Evolutionary conservation across 1,140 invertebrate genomes (phyloP).

Genomic region (Dendrolimus kikuchii): DNA sequence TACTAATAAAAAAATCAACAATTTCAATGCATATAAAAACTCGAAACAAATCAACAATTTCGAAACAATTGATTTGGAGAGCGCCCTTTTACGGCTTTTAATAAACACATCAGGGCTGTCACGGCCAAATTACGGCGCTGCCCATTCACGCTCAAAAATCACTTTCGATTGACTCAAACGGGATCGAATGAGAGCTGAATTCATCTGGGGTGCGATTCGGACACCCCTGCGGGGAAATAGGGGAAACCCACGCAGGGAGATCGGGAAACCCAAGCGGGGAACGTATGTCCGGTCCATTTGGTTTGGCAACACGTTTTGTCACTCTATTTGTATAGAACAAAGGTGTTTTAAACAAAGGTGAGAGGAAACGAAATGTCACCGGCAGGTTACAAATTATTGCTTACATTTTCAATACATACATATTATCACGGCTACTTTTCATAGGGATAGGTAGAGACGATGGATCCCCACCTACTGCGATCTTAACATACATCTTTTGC

Average conservation of each 20-base stretch:
- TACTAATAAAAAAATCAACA: too few relatives aligned
- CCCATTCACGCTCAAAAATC: constrained; percentile 69
- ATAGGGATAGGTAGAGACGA: too few relatives aligned
- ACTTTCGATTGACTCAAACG: constrained; percentile 67
- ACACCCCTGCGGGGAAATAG: constrained; percentile 26
- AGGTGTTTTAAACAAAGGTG: neutral
- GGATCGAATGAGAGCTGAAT: constrained; percentile 69
- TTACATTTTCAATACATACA: too few relatives aligned
- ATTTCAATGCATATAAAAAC: too few relatives aligned
- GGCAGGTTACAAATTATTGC: too few relatives aligned
- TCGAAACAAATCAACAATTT: constrained; percentile 27
- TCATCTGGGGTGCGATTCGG: constrained; percentile 60
- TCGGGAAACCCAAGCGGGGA: constrained; percentile 56
- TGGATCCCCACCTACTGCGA: too few relatives aligned
- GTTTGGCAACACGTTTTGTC: constrained; percentile 51
- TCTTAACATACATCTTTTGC: too few relatives aligned
- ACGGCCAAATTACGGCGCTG: constrained; percentile 62
- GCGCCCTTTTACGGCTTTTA: constrained; percentile 60
- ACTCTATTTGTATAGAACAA: too few relatives aligned
- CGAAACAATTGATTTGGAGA: constrained; percentile 51
- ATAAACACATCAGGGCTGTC: constrained; percentile 62
- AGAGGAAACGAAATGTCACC: constrained; percentile 5
- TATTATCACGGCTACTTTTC: too few relatives aligned
- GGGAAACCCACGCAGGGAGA: neutral
- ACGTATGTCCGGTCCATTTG: constrained; percentile 67